phyloP scores from a whole-genome alignment of 2,113 vertebrate species.

The Onychostoma macrolepis region DNA sequence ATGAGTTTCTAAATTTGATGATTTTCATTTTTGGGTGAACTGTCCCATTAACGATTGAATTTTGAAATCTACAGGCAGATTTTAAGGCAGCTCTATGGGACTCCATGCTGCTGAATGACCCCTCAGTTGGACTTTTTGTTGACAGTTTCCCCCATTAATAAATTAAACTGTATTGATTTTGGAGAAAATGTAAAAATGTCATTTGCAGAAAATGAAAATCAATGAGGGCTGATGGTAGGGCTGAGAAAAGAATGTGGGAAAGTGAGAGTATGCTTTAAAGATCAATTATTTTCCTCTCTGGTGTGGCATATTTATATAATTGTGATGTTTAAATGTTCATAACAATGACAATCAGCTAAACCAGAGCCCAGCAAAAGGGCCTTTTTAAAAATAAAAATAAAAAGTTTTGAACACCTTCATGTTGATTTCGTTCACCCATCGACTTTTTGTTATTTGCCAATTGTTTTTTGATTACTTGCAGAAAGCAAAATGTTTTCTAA shows the following conservation, averaged over 20 bases:
- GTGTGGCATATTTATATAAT: conserved; percentile 14
- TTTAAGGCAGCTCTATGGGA: not conserved
- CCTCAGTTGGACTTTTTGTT: not conserved
- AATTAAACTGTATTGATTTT: conserved; percentile 11
- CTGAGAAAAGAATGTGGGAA: not conserved
- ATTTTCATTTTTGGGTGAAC: too few relatives aligned
- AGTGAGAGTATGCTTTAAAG: not conserved
- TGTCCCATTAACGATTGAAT: not conserved
- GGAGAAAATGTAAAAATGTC: not conserved
- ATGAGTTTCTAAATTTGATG: too few relatives aligned
- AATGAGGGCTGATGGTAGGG: not conserved
- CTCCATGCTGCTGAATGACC: not conserved
- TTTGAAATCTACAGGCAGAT: conserved; percentile 1
- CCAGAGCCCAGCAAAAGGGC: not conserved
- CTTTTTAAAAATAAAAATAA: not conserved
- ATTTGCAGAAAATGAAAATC: conserved; percentile 13
- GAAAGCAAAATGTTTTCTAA: not conserved
- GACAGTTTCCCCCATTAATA: not conserved
- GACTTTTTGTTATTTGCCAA: not conserved
- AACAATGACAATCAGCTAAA: not conserved
- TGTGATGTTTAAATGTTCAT: not conserved
- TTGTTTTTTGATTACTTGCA: conserved; percentile 13
- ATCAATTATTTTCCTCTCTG: not conserved
- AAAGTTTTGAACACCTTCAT: not conserved
- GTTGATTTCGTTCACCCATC: not conserved